These are phyloP conservation scores for Apeltes quadracus DNA, from an alignment of 2,113 vertebrate species.

Conservation along the genomic window DNA sequence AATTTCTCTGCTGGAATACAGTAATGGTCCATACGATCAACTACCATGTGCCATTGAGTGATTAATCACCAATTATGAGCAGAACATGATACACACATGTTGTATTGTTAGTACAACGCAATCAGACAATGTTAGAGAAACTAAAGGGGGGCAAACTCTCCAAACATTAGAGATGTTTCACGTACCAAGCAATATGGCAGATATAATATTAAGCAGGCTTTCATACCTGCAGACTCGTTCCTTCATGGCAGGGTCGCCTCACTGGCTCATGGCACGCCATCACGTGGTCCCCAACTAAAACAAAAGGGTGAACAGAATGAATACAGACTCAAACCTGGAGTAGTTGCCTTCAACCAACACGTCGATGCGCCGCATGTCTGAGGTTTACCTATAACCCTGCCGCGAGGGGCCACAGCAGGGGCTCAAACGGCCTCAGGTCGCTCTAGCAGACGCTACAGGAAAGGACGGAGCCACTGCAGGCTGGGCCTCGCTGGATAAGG, in stretches of 20 bases:
- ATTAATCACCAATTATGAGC: not conserved
- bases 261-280: not conserved
- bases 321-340: accelerated
- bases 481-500: constrained; percentile 62
- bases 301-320: not conserved
- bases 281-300: not conserved
- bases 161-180: too few relatives aligned
- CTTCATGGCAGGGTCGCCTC: not conserved
- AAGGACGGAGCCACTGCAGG: constrained; percentile 72
- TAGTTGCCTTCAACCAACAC: not conserved
- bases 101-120: not conserved
- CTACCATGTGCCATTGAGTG: not conserved
- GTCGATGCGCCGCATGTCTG: not conserved
- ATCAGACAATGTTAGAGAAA: too few relatives aligned
- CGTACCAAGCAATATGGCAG: too few relatives aligned
- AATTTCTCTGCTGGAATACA: too few relatives aligned
- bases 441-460: constrained; percentile 81
- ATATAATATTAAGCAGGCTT: not conserved
- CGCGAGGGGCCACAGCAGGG: not conserved
- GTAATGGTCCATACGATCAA: too few relatives aligned
- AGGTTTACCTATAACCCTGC: constrained; percentile 11
- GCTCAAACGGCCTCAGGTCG: constrained; percentile 2
- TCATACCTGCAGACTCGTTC: not conserved
- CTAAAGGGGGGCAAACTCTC: too few relatives aligned
- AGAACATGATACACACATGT: not conserved